Percentiles rank a stretch among this genome's conserved stretches.
phyloP scores from a whole-genome alignment of 2,113 vertebrate genomes.

The Erythrolamprus reginae region DNA sequence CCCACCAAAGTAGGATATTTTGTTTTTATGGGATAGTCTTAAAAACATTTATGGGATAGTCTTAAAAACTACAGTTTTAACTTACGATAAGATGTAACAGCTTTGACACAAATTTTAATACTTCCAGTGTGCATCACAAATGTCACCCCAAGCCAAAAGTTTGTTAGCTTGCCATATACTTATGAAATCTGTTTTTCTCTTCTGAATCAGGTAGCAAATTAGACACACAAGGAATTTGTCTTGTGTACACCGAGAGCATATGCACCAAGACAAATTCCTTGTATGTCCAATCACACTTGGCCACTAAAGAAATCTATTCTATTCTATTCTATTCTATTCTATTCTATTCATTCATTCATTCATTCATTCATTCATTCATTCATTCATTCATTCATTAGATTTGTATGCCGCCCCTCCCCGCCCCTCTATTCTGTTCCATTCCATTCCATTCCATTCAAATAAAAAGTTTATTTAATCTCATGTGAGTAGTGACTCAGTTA shows the following conservation, averaged over 20 bases:
- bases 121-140: background rate
- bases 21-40: slow-evolving; percentile 15
- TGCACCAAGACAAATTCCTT: no score
- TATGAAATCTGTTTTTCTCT: background rate
- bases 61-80: background rate
- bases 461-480: background rate
- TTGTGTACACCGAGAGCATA: no score
- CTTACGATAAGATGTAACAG: background rate
- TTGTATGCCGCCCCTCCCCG: no score
- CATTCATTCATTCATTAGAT: no score
- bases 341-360: no score
- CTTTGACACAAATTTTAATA: background rate
- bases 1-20: slow-evolving; percentile 61
- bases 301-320: no score
- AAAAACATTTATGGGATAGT: background rate
- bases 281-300: no score
- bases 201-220: background rate
- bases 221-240: no score
- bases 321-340: no score
- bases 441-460: no score
- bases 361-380: no score
- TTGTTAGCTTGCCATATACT: background rate
- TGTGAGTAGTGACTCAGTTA: background rate
- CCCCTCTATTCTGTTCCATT: no score
- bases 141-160: background rate